Conservation (phyloP, 2,888 invertebrate genomes). For the Tinea pellionella region DNA sequence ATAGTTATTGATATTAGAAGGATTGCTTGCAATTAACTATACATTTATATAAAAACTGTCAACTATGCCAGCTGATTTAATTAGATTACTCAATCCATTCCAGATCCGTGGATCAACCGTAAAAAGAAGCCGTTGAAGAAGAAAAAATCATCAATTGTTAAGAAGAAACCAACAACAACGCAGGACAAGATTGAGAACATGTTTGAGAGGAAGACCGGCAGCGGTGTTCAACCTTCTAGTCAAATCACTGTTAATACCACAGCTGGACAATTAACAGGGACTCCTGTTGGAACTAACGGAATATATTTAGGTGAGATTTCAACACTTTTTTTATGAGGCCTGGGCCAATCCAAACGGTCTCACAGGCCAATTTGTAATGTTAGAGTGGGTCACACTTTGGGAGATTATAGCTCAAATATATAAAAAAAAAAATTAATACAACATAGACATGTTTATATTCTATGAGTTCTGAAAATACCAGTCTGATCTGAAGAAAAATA, state of each 20-base stretch:
- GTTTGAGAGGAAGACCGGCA: slow-evolving; percentile 60
- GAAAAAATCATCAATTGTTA: slow-evolving; percentile 46
- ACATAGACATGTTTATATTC: slow-evolving; percentile 10
- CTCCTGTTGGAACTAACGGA: slow-evolving; percentile 61
- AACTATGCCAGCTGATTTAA: too few relatives aligned
- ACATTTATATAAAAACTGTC: too few relatives aligned
- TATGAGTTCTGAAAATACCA: too few relatives aligned
- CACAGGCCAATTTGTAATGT: too few relatives aligned
- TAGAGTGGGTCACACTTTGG: not conserved
- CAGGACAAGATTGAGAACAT: slow-evolving; percentile 85
- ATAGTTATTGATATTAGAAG: too few relatives aligned
- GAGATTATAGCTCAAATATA: too few relatives aligned
- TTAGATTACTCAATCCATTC: too few relatives aligned
- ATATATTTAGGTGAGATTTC: slow-evolving; percentile 39
- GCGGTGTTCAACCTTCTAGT: slow-evolving; percentile 20
- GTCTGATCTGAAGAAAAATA: too few relatives aligned
- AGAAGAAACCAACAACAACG: slow-evolving; percentile 74
- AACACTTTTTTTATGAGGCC: too few relatives aligned
- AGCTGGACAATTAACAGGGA: slow-evolving; percentile 46
- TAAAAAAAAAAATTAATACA: too few relatives aligned
- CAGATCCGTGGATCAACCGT: slow-evolving; percentile 83
- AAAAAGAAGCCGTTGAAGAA: slow-evolving; percentile 75
- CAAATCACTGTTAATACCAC: slow-evolving; percentile 37
- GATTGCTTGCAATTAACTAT: too few relatives aligned
- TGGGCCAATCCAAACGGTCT: too few relatives aligned